Conservation (phyloP, 2,113 vertebrate genomes). For the Muscicapa adusta region DNA sequence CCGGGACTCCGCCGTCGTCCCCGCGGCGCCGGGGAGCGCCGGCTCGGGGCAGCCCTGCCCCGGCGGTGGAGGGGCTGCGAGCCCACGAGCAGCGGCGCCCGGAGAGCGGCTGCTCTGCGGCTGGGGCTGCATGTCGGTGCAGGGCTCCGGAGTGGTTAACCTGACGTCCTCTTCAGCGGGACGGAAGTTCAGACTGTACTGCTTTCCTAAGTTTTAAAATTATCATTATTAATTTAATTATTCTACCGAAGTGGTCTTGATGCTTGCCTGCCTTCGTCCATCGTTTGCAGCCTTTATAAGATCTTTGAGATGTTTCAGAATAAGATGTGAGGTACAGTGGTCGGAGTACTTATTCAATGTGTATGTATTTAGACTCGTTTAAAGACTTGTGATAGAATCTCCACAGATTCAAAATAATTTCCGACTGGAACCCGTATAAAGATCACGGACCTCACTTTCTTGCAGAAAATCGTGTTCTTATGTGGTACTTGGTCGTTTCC, state of each 20-base stretch:
- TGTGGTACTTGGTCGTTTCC: neutral
- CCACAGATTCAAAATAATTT: neutral
- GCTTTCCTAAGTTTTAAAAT: fast-evolving
- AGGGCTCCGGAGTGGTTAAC: neutral
- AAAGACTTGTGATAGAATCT: neutral
- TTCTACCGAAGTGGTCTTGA: neutral
- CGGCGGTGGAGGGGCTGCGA: neutral
- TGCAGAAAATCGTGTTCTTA: neutral
- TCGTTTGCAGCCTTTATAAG: neutral
- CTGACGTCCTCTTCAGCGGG: neutral
- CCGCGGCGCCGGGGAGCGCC: no score
- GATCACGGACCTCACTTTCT: neutral
- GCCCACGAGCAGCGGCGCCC: neutral
- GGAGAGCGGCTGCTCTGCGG: neutral
- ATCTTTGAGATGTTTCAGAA: neutral
- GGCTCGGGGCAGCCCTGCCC: neutral
- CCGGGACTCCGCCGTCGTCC: no score
- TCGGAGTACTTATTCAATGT: neutral
- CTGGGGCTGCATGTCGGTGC: neutral
- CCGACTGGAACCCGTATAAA: neutral
- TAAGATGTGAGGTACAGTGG: neutral
- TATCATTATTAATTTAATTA: neutral
- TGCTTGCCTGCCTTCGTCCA: neutral
- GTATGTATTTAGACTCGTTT: neutral
- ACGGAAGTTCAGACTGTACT: neutral